Evolutionary conservation across 2,888 invertebrate genomes (phyloP), one percentile per base, ranked within the genome.

Genomic region (Thera obeliscata): DNA sequence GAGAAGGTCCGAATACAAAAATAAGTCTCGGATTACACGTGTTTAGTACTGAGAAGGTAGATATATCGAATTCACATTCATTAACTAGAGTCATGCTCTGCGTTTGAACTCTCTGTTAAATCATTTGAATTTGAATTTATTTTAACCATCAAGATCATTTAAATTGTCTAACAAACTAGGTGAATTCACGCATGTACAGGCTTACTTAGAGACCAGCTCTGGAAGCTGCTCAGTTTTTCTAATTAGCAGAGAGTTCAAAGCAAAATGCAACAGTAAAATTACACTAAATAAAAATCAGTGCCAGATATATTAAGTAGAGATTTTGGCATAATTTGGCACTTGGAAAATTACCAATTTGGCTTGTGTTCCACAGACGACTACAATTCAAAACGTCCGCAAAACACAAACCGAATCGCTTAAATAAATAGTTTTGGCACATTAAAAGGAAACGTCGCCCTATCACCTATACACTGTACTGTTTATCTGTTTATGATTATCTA

Each of bases 401-500:
- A 72, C 64, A 72, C 71, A 61, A 38, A 48, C 22, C 72, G 66
- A 73, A 70, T 11, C 36, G 64, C 52, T 33, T 48, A 48, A 65
- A 74, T 75, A 73, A 76, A 75, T 78, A 73, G 76, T 76, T 84
- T 87, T 87, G 87, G 86, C 87, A 87, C 86, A 74, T 81, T 67
- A 78, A 79, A 78, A 78, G 78, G 74, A 78, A 81, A 80, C 77
- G 73, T 71, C 78, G 73, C 76, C 81, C 79, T 84, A 83, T 74
- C 76, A 80, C 77, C 81, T 86, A 85, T 79, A 74, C 72, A 74
- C 72, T 71, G 75, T 75, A 83, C 78, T 79, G 84, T 76, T 78
- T 82, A 82, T 81, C 78, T 79, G 84, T 76, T 78, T 82, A 82
- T 81, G 79, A 71, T 72, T 79, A 81, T 74, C 83, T 86, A 87